These are phyloP conservation scores for Tokudaia muenninki DNA, from an alignment of 2,797 vertebrate genomes.

Conservation along the genomic window DNA sequence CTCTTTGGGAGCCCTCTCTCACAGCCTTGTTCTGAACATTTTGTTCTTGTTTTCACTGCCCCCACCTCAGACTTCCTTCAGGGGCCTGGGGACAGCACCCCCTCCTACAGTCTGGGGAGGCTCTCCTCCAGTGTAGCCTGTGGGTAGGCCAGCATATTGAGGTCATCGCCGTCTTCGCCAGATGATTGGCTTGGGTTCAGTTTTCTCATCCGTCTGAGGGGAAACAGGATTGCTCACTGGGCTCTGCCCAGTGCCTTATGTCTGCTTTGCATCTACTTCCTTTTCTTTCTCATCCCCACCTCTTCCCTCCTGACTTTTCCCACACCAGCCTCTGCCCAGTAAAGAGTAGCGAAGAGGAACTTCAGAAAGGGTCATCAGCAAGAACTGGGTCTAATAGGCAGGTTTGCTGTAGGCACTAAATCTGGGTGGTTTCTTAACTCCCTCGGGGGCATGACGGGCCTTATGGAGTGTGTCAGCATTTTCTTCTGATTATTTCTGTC, in stretches of 20 bases:
- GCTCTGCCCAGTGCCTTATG: slow-evolving; percentile 18
- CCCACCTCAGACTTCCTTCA: neutral
- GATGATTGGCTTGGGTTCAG: slow-evolving; percentile 75
- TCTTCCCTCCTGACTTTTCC: slow-evolving; percentile 15
- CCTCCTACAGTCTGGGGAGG: slow-evolving; percentile 77
- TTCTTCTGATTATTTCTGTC: neutral
- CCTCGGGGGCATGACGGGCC: neutral
- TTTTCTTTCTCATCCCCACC: neutral
- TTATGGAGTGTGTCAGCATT: neutral
- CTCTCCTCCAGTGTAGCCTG: slow-evolving; percentile 39
- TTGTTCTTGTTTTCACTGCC: slow-evolving; percentile 52
- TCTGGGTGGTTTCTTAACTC: neutral
- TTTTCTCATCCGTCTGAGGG: slow-evolving; percentile 67
- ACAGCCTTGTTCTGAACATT: slow-evolving; percentile 68
- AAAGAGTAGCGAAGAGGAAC: neutral
- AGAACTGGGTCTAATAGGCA: neutral
- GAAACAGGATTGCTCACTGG: slow-evolving; percentile 61
- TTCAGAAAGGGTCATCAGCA: neutral
- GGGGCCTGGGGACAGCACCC: neutral
- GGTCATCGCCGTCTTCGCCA: slow-evolving; percentile 76
- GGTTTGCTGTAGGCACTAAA: neutral
- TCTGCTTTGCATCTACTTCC: neutral
- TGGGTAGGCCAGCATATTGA: slow-evolving; percentile 42
- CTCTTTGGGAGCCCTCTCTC: neutral
- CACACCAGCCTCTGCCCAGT: slow-evolving; percentile 1